phyloP scores from a whole-genome alignment of 92 coral and sea anemone species.

The Epizoanthus rinbou region DNA sequence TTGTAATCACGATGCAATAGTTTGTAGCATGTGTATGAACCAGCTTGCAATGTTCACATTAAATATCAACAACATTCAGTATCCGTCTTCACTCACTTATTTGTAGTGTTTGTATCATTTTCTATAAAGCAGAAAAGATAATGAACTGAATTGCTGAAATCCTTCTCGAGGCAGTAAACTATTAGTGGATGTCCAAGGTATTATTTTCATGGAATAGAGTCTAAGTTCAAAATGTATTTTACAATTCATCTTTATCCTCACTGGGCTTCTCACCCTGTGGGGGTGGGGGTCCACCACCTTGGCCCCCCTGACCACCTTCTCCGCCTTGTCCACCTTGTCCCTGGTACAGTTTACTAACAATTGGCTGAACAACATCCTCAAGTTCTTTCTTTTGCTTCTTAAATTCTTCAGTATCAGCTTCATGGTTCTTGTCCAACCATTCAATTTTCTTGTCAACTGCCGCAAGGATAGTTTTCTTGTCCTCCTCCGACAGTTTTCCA shows the following conservation, averaged over 20 bases:
- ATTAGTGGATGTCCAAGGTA: slow-evolving; percentile 22
- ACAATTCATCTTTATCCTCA: slow-evolving; percentile 98
- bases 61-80: slow-evolving; percentile 20
- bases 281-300: slow-evolving; percentile 73
- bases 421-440: slow-evolving; percentile 95
- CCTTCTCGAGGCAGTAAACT: slow-evolving; percentile 7
- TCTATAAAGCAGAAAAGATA: slow-evolving; percentile 17
- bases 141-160: not conserved
- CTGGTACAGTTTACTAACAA: slow-evolving; percentile 97
- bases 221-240: slow-evolving; percentile 24
- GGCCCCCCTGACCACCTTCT: slow-evolving; percentile 48
- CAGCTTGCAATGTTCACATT: slow-evolving; percentile 12
- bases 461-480: slow-evolving; percentile 87
- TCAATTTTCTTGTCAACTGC: slow-evolving; percentile 90
- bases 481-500: slow-evolving; percentile 95
- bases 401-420: slow-evolving; percentile 86
- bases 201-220: not conserved
- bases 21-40: slow-evolving; percentile 10
- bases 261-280: slow-evolving; percentile 88
- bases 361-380: slow-evolving; percentile 97
- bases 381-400: slow-evolving; percentile 94
- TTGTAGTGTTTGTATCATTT: not conserved
- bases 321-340: slow-evolving; percentile 89
- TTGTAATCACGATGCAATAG: not conserved
- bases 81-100: slow-evolving; percentile 5